A percentile compares a stretch with the other conserved stretches of the same genome.
Evolutionary conservation across 2,113 vertebrate genomes (phyloP).

Genomic region (Stigmatopora argus): DNA sequence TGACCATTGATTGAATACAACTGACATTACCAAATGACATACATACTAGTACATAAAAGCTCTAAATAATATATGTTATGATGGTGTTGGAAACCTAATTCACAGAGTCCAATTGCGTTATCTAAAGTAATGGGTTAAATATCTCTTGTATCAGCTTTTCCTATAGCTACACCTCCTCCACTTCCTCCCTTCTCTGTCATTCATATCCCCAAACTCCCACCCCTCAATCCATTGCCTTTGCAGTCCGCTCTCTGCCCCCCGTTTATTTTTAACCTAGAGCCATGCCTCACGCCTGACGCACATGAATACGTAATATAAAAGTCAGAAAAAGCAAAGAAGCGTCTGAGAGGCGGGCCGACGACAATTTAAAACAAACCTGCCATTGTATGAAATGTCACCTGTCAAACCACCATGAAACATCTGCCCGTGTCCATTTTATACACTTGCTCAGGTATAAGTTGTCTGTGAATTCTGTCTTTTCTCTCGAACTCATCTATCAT

Average conservation of each 20-base stretch:
- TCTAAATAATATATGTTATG: too few relatives aligned
- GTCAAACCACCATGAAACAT: conserved; percentile 4
- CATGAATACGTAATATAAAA: conserved; percentile 48
- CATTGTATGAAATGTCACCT: conserved; percentile 10
- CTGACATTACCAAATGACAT: too few relatives aligned
- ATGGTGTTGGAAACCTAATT: too few relatives aligned
- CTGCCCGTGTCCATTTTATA: conserved; percentile 4
- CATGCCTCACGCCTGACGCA: conserved; percentile 69
- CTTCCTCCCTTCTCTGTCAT: conserved; percentile 1
- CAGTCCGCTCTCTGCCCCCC: conserved; percentile 39
- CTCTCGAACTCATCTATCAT: conserved; percentile 32
- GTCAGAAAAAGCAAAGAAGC: conserved; percentile 25
- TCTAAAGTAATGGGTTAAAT: conserved; percentile 13
- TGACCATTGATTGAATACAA: too few relatives aligned
- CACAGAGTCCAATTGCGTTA: neutral
- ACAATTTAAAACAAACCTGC: conserved; percentile 1
- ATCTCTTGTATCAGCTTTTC: conserved; percentile 7
- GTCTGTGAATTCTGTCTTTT: conserved; percentile 16
- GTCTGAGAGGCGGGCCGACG: conserved; percentile 27
- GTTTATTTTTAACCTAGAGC: conserved; percentile 72
- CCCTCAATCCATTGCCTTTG: conserved; percentile 26
- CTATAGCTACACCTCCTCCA: neutral
- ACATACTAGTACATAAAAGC: too few relatives aligned
- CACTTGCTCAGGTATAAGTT: neutral
- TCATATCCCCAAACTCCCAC: conserved; percentile 19